Conservation (phyloP, 2,888 invertebrate species). For the Perizoma affinitatum region DNA sequence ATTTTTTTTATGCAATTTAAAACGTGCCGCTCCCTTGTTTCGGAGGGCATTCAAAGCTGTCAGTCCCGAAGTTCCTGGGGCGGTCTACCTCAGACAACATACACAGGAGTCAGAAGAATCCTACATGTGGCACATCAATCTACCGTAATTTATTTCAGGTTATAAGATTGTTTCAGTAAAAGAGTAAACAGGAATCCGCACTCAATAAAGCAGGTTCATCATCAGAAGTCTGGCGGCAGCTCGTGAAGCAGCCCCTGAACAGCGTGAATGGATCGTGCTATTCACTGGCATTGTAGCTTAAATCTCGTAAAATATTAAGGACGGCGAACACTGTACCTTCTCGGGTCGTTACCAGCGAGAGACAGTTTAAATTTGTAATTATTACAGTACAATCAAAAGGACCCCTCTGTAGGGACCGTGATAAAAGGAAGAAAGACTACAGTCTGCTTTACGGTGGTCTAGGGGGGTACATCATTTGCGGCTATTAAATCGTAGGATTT, state of each 20-base stretch:
- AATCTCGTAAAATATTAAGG: constrained; percentile 19
- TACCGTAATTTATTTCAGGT: too few species aligned
- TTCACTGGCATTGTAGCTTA: constrained; percentile 12
- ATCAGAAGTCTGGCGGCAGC: constrained; percentile 5
- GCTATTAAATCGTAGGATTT: too few species aligned
- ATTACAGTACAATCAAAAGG: constrained; percentile 17
- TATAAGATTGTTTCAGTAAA: neutral
- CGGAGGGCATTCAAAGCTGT: too few species aligned
- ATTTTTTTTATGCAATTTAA: too few species aligned
- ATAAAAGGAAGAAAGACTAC: constrained; percentile 7
- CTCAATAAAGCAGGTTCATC: constrained; percentile 1
- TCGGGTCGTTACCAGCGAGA: constrained; percentile 12
- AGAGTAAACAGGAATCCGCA: neutral
- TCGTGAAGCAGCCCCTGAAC: constrained; percentile 8
- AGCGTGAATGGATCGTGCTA: constrained; percentile 11
- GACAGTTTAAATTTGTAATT: constrained; percentile 19
- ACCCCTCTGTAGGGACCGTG: constrained; percentile 11
- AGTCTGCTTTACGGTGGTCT: constrained; percentile 7
- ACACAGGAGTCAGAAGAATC: too few species aligned
- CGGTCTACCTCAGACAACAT: too few species aligned
- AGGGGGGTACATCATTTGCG: too few species aligned
- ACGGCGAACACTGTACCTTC: constrained; percentile 11
- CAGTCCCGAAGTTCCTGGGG: too few species aligned
- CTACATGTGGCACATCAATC: too few species aligned
- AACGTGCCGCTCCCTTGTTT: too few species aligned